phyloP scores from a whole-genome alignment of 64 coral and sea anemone species.

The Platygyra sinensis region DNA sequence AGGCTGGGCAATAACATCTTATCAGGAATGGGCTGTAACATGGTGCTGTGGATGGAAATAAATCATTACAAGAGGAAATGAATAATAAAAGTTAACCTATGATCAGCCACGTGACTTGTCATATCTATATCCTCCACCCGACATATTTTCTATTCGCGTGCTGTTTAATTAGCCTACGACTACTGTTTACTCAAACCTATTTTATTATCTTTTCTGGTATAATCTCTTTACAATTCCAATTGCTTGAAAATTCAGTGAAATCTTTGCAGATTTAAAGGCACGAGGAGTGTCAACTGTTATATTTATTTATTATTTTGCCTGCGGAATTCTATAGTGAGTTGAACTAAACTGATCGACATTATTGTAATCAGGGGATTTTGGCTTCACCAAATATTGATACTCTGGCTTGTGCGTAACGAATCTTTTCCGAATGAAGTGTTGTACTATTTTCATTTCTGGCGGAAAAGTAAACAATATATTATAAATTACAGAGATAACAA shows the following conservation, averaged over 20 bases:
- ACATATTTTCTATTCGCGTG: background rate
- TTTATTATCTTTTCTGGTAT: too few relatives aligned
- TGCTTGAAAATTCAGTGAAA: too few relatives aligned
- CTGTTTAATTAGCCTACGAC: background rate
- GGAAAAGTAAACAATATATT: background rate
- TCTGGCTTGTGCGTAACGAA: background rate
- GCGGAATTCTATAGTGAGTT: background rate
- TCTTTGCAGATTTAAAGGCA: too few relatives aligned
- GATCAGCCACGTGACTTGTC: background rate
- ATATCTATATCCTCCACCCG: background rate
- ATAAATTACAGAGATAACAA: slow-evolving; percentile 1
- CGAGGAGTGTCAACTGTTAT: background rate
- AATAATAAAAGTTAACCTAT: background rate
- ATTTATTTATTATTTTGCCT: background rate
- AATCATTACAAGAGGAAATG: background rate
- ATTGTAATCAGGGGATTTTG: background rate
- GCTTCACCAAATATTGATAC: background rate
- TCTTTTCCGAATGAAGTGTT: background rate
- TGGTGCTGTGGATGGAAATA: background rate
- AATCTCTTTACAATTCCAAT: too few relatives aligned
- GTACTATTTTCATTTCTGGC: background rate
- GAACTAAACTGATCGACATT: background rate
- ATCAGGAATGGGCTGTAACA: background rate
- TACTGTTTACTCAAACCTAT: too few relatives aligned
- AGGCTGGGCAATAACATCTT: background rate